A percentile compares a stretch with the other conserved stretches of the same genome.
phyloP scores from a whole-genome alignment of 2,113 vertebrate genomes.

The Esox niger region DNA sequence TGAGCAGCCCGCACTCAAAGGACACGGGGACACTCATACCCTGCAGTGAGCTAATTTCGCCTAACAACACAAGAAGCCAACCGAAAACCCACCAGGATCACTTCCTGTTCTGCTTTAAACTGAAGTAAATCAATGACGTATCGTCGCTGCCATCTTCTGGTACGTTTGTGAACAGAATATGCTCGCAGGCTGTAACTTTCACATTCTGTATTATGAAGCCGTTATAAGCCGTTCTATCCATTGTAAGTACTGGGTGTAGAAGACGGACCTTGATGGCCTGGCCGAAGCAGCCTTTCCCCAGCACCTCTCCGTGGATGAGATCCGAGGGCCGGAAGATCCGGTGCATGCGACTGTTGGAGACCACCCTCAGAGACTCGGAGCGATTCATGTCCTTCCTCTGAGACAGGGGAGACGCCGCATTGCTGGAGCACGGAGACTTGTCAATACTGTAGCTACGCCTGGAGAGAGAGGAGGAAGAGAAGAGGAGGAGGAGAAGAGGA shows the following conservation, averaged over 20 bases:
- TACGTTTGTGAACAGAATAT: conserved; percentile 13
- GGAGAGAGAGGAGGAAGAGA: conserved; percentile 10
- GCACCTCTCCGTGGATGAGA: conserved; percentile 94
- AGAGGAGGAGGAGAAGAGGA: accelerated
- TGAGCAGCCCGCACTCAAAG: background rate
- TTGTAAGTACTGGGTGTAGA: too few species aligned
- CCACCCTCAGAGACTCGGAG: conserved; percentile 87
- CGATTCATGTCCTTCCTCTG: conserved; percentile 88
- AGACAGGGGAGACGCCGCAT: conserved; percentile 78
- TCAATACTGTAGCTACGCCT: conserved; percentile 94
- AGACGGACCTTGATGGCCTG: conserved; percentile 99
- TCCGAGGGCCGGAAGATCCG: conserved; percentile 95
- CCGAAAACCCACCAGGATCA: too few species aligned
- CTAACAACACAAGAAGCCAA: too few species aligned
- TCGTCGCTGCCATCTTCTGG: conserved; percentile 51
- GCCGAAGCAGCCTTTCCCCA: conserved; percentile 94
- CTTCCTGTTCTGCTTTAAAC: background rate
- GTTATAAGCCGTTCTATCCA: too few species aligned
- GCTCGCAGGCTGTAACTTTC: background rate
- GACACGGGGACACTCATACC: background rate
- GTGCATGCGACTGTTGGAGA: conserved; percentile 77
- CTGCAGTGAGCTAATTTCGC: background rate
- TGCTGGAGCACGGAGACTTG: conserved; percentile 85
- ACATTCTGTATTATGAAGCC: background rate
- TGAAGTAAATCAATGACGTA: background rate